Evolutionary conservation across 2,888 invertebrate genomes (phyloP).

Genomic region (Cyaniris semiargus): DNA sequence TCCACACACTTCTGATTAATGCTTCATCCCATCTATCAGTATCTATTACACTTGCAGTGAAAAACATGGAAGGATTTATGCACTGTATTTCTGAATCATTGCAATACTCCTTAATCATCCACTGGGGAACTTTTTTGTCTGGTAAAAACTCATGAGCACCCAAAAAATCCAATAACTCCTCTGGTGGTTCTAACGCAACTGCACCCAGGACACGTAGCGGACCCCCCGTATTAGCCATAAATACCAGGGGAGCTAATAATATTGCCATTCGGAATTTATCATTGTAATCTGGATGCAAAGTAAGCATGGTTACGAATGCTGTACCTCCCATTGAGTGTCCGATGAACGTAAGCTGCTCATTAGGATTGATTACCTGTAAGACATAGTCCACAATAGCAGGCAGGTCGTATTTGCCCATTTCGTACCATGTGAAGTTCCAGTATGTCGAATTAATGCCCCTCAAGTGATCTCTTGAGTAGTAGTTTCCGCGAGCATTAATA

Average conservation of each 20-base stretch:
- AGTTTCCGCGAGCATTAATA: slow-evolving; percentile 71
- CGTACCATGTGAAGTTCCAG: slow-evolving; percentile 65
- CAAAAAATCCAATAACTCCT: slow-evolving; percentile 49
- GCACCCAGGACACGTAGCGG: slow-evolving; percentile 52
- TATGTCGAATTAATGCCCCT: slow-evolving; percentile 49
- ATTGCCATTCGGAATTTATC: slow-evolving; percentile 57
- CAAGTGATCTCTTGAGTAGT: slow-evolving; percentile 59
- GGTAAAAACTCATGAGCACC: slow-evolving; percentile 58
- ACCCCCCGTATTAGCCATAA: slow-evolving; percentile 54
- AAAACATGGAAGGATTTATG: slow-evolving; percentile 59
- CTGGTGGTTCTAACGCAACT: slow-evolving; percentile 47
- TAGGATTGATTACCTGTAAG: slow-evolving; percentile 48
- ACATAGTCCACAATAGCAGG: slow-evolving; percentile 61
- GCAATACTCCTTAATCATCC: slow-evolving; percentile 55
- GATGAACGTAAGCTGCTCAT: slow-evolving; percentile 55
- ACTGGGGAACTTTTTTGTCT: slow-evolving; percentile 52
- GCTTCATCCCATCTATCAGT: slow-evolving; percentile 46
- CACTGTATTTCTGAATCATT: slow-evolving; percentile 53
- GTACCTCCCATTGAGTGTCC: slow-evolving; percentile 70
- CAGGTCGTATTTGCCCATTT: slow-evolving; percentile 63
- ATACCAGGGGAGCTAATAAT: slow-evolving; percentile 59
- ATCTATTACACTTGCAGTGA: slow-evolving; percentile 50
- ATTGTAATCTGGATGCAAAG: slow-evolving; percentile 55
- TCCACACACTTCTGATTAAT: slow-evolving; percentile 53
- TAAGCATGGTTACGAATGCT: slow-evolving; percentile 58